Percentiles rank a stretch among this genome's conserved stretches.
Evolutionary conservation across 2,113 vertebrate genomes (phyloP).

Genomic region (Xiphorhynchus elegans): DNA sequence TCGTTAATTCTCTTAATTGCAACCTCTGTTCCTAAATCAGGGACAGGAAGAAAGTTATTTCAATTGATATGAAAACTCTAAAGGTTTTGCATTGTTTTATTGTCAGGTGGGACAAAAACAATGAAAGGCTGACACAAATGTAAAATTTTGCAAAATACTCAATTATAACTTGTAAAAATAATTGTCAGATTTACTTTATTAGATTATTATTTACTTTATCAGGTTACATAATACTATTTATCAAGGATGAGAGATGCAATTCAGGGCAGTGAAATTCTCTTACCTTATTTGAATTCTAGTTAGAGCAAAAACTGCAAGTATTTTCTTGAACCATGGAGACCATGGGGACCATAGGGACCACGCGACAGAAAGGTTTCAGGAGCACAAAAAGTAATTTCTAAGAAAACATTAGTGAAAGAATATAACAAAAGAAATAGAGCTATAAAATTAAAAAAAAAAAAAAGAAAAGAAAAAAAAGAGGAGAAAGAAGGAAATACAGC

Average conservation of each 20-base stretch:
- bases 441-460: background rate
- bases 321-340: background rate
- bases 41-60: background rate
- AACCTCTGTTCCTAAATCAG: background rate
- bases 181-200: background rate
- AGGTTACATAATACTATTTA: background rate
- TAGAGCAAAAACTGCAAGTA: background rate
- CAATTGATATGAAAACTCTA: background rate
- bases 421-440: background rate
- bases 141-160: background rate
- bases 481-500: background rate
- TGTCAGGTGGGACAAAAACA: background rate
- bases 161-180: background rate
- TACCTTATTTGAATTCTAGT: background rate
- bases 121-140: background rate
- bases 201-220: no score
- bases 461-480: background rate
- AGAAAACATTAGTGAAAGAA: background rate
- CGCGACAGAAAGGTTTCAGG: background rate
- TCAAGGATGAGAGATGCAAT: background rate
- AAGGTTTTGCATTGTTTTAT: background rate
- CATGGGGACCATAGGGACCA: background rate
- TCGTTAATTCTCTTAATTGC: conserved; percentile 4
- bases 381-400: background rate
- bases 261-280: background rate